Base-by-base conservation (phyloP, 2,113 vertebrate species). In the Phalacrocorax brasilianus region DNA sequence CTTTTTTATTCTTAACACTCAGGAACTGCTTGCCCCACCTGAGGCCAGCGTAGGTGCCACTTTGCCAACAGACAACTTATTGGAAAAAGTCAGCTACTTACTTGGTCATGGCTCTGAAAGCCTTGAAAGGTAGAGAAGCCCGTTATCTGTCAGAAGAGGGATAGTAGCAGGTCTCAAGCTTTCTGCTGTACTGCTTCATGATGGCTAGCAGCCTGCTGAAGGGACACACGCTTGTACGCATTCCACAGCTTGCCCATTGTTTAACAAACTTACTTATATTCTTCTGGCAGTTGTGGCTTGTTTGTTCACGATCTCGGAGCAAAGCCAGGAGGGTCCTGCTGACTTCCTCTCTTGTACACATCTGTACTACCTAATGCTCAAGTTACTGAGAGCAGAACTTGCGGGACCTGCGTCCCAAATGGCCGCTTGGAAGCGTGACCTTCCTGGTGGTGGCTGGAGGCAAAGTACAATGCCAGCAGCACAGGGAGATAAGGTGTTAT, bases 131-230 rank as follows among this genome's bases (percentile, higher is more conserved):
- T 2, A 38, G 62, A 0, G 0, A 21, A 24, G 22, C 12, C 21
- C 5, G 3, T 6, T 21, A 2, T 0, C 11, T 7, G 21, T 8
- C 6, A 8, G 3, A 3, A 4, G 18, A 21, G 26, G 20, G 27
- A 8, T 0, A 6, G 32, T 0, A 47, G 50, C 61, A 30, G 27
- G 11, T 5, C 50, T 35, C 6, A 12, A 27, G 26, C 12, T 27
- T 42, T 28, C 22, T 72, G 61, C 40, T 44, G 14, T 11, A 2
- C 49, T 32, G 38, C 22, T 26, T 38, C 6, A 14, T 5, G 3
- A 5, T 14, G 30, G 30, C 15, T 30, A 4, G 9, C 27, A n/a
- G 53, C 53, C 28, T 42, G 21, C 12, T 42, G 42, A 11, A 26
- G 47, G 8, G 24, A 28, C 3, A 15, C 12, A 28, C 2, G 0